These are phyloP conservation scores for Sminthurides aquaticus DNA, from an alignment of 2,888 invertebrate species.

Conservation along the genomic window DNA sequence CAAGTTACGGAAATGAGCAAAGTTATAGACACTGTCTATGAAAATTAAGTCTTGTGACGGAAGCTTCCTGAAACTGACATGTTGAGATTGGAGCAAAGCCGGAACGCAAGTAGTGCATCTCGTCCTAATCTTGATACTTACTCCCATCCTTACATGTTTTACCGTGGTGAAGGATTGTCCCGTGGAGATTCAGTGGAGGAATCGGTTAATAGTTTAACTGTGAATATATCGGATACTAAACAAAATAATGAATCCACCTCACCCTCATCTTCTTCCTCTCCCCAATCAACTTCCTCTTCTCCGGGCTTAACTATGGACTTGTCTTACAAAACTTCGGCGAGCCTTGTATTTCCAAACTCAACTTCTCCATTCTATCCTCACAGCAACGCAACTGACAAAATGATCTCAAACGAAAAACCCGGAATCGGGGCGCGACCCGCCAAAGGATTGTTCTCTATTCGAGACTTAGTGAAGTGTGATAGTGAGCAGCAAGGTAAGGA, in stretches of 20 bases:
- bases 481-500: slow-evolving; percentile 38
- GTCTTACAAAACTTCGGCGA: slow-evolving; percentile 33
- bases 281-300: neutral
- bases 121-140: neutral
- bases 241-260: neutral
- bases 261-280: neutral
- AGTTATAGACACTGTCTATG: too few species aligned
- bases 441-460: slow-evolving; percentile 38
- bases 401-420: slow-evolving; percentile 40
- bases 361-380: neutral
- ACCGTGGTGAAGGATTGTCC: neutral
- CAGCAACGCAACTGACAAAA: slow-evolving; percentile 32
- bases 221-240: neutral
- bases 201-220: neutral
- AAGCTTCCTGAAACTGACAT: too few species aligned
- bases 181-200: neutral
- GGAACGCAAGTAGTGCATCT: neutral
- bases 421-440: slow-evolving; percentile 32
- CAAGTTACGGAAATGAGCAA: too few species aligned
- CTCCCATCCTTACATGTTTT: neutral
- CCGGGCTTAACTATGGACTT: slow-evolving; percentile 39
- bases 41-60: too few species aligned
- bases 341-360: slow-evolving; percentile 1
- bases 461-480: slow-evolving; percentile 40
- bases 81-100: slow-evolving; percentile 18